Base-by-base conservation (phyloP, 2,888 invertebrate genomes). In the Cremastinae sp. region DNA sequence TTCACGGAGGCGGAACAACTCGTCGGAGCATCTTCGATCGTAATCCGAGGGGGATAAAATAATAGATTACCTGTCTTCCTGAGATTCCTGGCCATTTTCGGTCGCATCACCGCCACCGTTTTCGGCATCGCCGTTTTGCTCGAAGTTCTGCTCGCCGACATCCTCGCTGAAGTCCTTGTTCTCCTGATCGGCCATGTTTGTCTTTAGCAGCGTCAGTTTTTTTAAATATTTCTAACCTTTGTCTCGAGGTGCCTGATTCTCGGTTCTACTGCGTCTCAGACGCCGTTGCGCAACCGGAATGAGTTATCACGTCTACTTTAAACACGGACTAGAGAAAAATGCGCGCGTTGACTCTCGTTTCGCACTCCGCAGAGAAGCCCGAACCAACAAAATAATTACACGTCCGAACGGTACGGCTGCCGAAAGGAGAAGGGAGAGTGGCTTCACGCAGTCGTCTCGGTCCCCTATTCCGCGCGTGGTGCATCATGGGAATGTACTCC, bases 41-140 rank as follows among this genome's bases (percentile, higher is more conserved):
- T 14, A 22, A 10, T n/a, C 2, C 41, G 41, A 54, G 16, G 2
- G n/a, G 20, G 38, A 22, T 10, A 58, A 22, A 49, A 49, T 43
- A 62, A 78, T 80, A 70, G 79, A 77, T 88, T 89, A 90, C 90
- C 89, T 89, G 85, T 89, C 90, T 80, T 90, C 90, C 76, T 90
- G 89, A 36, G 88, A 86, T 68, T 90, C 90, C 82, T 88, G 88
- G 81, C 94, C 94, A 90, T 94, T 93, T 88, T 95, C 94, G 84
- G 92, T 92, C 85, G 92, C 92, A 87, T 92, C 93, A 88, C 93
- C 94, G 84, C 93, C 70, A 49, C 78, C 78, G 88, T 93, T 93
- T 89, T 93, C 93, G 75, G 91, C 90, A 58, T 90, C 88, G 79
- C 90, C 89, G 86, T 92, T 91, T 90, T 94, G 93, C 80, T 91